phyloP scores from a whole-genome alignment of 1,140 invertebrate genomes.

The Pseudomyrmex pallidus region DNA sequence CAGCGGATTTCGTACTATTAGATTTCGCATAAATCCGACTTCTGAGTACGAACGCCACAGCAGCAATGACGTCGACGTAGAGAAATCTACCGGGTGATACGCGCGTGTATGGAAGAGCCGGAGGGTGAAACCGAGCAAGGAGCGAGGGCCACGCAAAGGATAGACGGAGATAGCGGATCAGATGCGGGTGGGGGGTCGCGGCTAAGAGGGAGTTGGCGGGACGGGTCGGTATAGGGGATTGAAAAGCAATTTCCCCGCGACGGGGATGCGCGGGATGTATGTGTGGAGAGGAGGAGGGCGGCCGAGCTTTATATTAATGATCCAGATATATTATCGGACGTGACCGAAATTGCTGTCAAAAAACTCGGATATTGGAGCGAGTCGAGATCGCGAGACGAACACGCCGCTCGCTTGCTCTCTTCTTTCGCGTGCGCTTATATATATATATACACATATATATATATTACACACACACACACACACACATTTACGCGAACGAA shows the following conservation, averaged over 20 bases:
- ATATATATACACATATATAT: neutral
- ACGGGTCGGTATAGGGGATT: constrained; percentile 80
- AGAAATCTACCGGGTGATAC: constrained; percentile 56
- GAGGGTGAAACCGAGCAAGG: constrained; percentile 26
- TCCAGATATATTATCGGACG: constrained; percentile 86
- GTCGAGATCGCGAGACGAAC: constrained; percentile 84
- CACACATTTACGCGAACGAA: neutral
- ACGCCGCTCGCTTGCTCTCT: constrained; percentile 43
- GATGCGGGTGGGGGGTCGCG: constrained; percentile 52
- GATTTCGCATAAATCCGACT: constrained; percentile 50
- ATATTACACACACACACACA: neutral
- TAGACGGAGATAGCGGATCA: constrained; percentile 63
- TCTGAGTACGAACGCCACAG: constrained; percentile 29
- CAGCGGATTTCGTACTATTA: constrained; percentile 19
- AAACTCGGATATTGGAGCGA: constrained; percentile 86
- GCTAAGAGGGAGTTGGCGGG: constrained; percentile 59
- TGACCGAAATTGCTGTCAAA: constrained; percentile 87
- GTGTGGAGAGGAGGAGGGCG: constrained; percentile 3
- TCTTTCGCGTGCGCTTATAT: constrained; percentile 23
- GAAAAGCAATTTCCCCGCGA: constrained; percentile 86
- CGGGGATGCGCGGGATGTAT: constrained; percentile 77
- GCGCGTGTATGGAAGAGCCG: constrained; percentile 20
- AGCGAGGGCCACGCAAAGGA: constrained; percentile 9
- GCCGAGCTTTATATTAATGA: constrained; percentile 86
- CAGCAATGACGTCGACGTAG: constrained; percentile 46